A percentile compares a stretch with the other conserved stretches of the same genome.
Conservation (phyloP, 1,140 invertebrate species). For the Cotesia glomerata region DNA sequence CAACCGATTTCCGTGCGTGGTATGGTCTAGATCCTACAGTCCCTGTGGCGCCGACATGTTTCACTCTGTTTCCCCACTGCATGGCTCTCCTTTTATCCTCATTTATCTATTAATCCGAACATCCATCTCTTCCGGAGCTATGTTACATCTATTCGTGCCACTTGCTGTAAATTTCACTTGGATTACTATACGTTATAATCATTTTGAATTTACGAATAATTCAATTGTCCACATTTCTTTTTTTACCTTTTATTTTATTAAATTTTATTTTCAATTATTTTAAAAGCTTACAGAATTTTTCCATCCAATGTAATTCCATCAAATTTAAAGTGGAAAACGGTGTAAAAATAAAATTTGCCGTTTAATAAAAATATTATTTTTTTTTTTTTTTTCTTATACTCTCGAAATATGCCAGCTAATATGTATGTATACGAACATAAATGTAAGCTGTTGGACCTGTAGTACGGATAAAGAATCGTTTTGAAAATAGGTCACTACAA, state of each 20-base stretch:
- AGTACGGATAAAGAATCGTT: conserved; percentile 14
- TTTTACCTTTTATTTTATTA: background rate
- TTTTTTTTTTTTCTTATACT: background rate
- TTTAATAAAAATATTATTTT: background rate
- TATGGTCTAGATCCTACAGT: conserved; percentile 13
- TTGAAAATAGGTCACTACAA: conserved; percentile 30
- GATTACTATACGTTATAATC: background rate
- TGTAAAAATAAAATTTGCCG: too few relatives aligned
- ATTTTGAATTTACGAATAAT: background rate
- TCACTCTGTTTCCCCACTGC: background rate
- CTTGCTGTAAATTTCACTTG: conserved; percentile 7
- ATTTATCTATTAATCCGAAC: conserved; percentile 33
- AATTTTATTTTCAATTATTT: background rate
- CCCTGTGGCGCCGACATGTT: conserved; percentile 12
- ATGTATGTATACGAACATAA: too few relatives aligned
- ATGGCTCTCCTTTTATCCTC: conserved; percentile 8
- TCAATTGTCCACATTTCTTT: background rate
- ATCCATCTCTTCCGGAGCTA: conserved; percentile 23
- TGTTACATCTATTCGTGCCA: conserved; percentile 17
- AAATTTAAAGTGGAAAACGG: too few relatives aligned
- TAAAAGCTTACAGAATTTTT: too few relatives aligned
- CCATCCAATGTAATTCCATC: too few relatives aligned
- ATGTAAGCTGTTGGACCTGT: background rate
- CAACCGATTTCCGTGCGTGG: conserved; percentile 36
- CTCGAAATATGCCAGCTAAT: too few relatives aligned